Conservation (phyloP, 1,140 invertebrate genomes). For the Whitmania pigra region DNA sequence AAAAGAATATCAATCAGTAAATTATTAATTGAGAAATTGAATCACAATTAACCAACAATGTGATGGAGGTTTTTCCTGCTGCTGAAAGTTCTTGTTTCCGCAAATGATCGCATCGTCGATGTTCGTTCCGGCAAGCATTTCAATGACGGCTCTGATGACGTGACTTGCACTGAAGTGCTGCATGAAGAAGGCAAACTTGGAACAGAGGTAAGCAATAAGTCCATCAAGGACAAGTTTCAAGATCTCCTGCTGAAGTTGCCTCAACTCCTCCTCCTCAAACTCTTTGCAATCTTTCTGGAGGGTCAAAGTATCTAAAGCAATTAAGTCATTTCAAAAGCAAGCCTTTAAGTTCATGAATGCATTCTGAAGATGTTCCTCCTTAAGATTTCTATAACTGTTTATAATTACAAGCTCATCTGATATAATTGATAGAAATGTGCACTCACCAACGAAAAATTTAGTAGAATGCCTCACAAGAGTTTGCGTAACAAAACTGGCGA, state of each 20-base stretch:
- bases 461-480: background rate
- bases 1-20: background rate
- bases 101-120: background rate
- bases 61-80: background rate
- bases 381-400: no score
- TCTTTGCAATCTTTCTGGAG: background rate
- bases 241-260: background rate
- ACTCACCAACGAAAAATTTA: background rate
- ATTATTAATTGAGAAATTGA: background rate
- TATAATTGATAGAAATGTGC: background rate
- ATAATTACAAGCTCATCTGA: background rate
- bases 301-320: background rate
- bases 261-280: background rate
- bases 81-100: background rate
- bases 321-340: background rate
- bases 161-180: constrained; percentile 9
- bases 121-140: background rate
- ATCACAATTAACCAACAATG: background rate
- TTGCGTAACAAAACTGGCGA: background rate
- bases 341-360: no score
- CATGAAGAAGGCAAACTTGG: constrained; percentile 7
- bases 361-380: no score
- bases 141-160: background rate
- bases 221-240: background rate
- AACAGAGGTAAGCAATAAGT: background rate